Base-by-base conservation (phyloP, 2,888 invertebrate genomes). In the Microctonus brassicae region DNA sequence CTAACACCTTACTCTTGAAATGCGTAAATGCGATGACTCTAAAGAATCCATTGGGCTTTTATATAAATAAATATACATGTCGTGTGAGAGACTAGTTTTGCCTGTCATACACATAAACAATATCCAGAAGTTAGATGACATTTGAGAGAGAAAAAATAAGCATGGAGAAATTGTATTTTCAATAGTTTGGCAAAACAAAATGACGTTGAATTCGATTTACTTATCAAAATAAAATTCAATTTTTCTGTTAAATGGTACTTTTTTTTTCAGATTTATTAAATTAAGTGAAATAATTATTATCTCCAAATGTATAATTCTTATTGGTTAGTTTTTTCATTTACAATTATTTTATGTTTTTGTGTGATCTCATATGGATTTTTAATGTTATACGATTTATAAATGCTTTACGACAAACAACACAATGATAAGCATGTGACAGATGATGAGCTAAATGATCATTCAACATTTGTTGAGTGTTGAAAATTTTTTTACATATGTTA, bases 331-430 rank as follows among this genome's bases (percentile, higher is more conserved):
- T n/a, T n/a, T n/a, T n/a, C n/a, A n/a, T n/a, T 58, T 9, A n/a
- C 11, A 7, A 55, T 61, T 33, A 47, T 55, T 61, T 68, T 9
- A 62, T 55, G 6, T 68, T 60, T 7, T 69, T 68, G 57, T 85
- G 85, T 9, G 78, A 81, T 61, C 80, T 82, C 69, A 83, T 72
- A 53, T 85, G 85, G 72, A 79, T 79, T 60, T 80, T 79, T 4
- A 85, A 71, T 11, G 82, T 79, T 3, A 79, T 76, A 73, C 78
- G 78, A 70, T 84, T 84, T 29, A 84, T 82, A 52, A 85, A 85
- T 9, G 78, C 78, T 75, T 84, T 84, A 0, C 79, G 77, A 57
- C 85, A 85, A 52, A 81, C 69, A 1, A 79, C 79, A 67, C 85
- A 85, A 9, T 79, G 75, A 63, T 81, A 76, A 3, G 80, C 80